phyloP scores from a whole-genome alignment of 2,797 vertebrate species.

The Aplochiton taeniatus region DNA sequence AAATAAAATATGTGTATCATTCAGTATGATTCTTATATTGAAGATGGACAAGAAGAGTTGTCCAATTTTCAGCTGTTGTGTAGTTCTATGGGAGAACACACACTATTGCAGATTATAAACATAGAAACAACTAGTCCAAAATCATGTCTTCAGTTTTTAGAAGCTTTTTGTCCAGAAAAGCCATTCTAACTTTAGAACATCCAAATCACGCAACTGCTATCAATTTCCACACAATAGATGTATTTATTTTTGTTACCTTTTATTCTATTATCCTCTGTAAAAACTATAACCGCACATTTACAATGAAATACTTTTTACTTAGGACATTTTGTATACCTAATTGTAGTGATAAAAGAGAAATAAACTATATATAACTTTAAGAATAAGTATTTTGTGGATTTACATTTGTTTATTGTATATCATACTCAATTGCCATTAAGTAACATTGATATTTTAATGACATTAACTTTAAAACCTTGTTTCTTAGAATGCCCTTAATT shows the following conservation, averaged over 20 bases:
- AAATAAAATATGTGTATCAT: too few species aligned
- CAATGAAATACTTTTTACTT: conserved; percentile 77
- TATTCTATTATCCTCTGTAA: conserved; percentile 46
- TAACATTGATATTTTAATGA: too few species aligned
- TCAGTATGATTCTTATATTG: background rate
- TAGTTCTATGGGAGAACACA: background rate
- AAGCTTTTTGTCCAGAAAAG: background rate
- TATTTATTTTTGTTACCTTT: conserved; percentile 76
- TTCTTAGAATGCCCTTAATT: too few species aligned
- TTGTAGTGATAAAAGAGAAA: background rate
- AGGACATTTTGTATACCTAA: background rate
- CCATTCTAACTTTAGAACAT: conserved; percentile 21
- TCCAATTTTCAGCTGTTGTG: background rate
- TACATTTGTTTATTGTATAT: too few species aligned
- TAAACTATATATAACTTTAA: background rate
- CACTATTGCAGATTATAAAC: background rate
- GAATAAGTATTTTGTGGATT: too few species aligned
- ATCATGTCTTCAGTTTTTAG: background rate
- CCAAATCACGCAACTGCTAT: conserved; percentile 25
- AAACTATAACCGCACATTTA: conserved; percentile 68
- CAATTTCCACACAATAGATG: conserved; percentile 53
- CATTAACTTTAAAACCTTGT: too few species aligned
- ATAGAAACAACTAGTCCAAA: conserved; percentile 4
- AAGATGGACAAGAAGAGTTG: background rate
- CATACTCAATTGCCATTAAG: too few species aligned